Evolutionary conservation across 2,888 invertebrate genomes (phyloP), one percentile per base, ranked within the genome.

Genomic region (Protula sp.): DNA sequence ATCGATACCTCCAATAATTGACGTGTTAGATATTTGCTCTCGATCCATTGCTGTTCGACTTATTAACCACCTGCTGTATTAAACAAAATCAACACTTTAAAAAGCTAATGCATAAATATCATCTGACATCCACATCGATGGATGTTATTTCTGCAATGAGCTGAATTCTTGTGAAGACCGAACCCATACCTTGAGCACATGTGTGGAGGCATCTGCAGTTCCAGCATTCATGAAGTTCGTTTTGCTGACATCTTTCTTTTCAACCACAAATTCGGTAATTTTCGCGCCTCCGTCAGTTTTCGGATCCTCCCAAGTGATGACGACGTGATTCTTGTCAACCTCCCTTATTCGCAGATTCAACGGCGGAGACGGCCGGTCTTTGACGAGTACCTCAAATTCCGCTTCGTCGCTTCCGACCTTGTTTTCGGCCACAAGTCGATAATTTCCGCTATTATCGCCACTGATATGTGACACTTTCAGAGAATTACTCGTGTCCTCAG

Each of bases 361-460:
- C 45, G 80, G 80, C 72, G 73, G 47, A 79, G 79, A 26, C 2
- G 66, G 66, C 14, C 59, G 58, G 56, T 61, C 64, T 50, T 50
- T 50, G 82, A 91, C 90, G 85, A 86, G 87, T 62, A 93, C 87
- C 47, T 92, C 91, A 68, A 92, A 89, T 28, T 57, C 55, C 19
- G 65, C 58, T 9, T 31, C 29, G 38, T 55, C 90, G 75, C 90
- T 89, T 0, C 92, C 92, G 52, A 92, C 85, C 67, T 85, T 86
- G 78, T 92, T 93, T 31, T 85, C 85, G 0, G 91, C 90, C 66
- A 86, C 86, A 30, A 93, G 86, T 73, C 87, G 88, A 75, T 92
- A 93, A 80, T 91, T 91, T 1, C 93, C 94, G 58, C 92, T 85
- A 81, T 93, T 91, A 19, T 84, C 82, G 56, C 92, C 84, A 61